Conservation (phyloP, 2,113 vertebrate species). For the Archocentrus centrarchus region DNA sequence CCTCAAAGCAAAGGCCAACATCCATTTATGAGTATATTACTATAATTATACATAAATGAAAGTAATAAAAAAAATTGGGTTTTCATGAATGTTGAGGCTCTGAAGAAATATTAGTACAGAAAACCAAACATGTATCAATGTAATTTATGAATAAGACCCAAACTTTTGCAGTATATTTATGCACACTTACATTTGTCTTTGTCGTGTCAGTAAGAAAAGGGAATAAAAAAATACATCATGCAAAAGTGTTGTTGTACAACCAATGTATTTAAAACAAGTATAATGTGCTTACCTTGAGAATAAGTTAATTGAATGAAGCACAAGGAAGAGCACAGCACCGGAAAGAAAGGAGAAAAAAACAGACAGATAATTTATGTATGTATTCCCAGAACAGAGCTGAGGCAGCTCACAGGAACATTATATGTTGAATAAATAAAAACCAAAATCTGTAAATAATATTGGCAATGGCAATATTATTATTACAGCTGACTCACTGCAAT, state of each 20-base stretch:
- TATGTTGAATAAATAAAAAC: not conserved
- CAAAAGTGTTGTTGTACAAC: not conserved
- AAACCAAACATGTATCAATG: not conserved
- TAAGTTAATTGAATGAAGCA: not conserved
- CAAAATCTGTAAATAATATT: constrained; percentile 5
- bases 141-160: not conserved
- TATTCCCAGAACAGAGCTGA: not conserved
- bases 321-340: constrained; percentile 21
- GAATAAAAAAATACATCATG: not conserved
- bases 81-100: not conserved
- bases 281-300: constrained; percentile 61
- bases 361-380: constrained; percentile 33
- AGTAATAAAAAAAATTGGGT: not conserved
- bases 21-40: not conserved
- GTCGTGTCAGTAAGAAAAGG: not conserved
- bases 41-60: not conserved
- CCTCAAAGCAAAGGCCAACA: not conserved
- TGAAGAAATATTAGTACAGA: not conserved
- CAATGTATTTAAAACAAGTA: not conserved
- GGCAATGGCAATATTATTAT: constrained; percentile 17
- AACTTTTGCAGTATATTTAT: not conserved
- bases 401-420: not conserved
- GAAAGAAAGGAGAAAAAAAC: constrained; percentile 24
- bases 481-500: constrained; percentile 9
- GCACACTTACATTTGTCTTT: constrained; percentile 43